Evolutionary conservation across 2,888 invertebrate species (phyloP).

Genomic region (Ormia ochracea): DNA sequence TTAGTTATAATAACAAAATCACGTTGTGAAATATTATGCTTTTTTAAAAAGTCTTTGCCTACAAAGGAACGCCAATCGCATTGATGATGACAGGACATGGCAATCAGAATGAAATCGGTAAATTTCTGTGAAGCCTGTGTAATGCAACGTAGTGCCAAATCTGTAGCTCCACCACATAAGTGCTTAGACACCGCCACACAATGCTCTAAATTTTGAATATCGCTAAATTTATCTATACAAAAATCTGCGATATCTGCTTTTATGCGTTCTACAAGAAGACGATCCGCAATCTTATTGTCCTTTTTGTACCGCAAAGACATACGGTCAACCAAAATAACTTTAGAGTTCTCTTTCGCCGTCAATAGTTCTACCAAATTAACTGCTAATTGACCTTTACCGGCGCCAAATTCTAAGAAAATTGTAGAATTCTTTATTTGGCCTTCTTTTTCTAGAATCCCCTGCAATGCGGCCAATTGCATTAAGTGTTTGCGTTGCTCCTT

Average conservation of each 20-base stretch:
- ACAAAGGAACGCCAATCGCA: constrained; percentile 85
- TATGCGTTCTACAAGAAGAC: constrained; percentile 80
- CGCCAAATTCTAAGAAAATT: constrained; percentile 91
- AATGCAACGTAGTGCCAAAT: constrained; percentile 85
- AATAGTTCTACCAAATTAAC: constrained; percentile 85
- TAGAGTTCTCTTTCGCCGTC: constrained; percentile 75
- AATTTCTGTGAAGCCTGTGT: constrained; percentile 65
- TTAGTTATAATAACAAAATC: constrained; percentile 87
- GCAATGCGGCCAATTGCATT: constrained; percentile 85
- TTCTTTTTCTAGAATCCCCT: constrained; percentile 82
- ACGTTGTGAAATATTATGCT: constrained; percentile 79
- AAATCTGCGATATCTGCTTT: constrained; percentile 90
- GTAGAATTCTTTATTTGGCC: constrained; percentile 80
- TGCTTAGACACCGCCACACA: constrained; percentile 91
- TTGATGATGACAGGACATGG: constrained; percentile 94
- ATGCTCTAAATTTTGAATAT: constrained; percentile 74
- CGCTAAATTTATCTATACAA: constrained; percentile 79
- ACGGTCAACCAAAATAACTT: constrained; percentile 86
- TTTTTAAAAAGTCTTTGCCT: constrained; percentile 81
- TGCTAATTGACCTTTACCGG: constrained; percentile 91
- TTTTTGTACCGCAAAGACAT: constrained; percentile 89
- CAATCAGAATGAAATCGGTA: constrained; percentile 82
- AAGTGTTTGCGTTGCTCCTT: constrained; percentile 84
- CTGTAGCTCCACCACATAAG: constrained; percentile 92
- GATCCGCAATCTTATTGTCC: constrained; percentile 81